Percentiles rank a stretch among this genome's conserved stretches.
Evolutionary conservation across 2,797 vertebrate species (phyloP).

Genomic region (Tenualosa ilisha): DNA sequence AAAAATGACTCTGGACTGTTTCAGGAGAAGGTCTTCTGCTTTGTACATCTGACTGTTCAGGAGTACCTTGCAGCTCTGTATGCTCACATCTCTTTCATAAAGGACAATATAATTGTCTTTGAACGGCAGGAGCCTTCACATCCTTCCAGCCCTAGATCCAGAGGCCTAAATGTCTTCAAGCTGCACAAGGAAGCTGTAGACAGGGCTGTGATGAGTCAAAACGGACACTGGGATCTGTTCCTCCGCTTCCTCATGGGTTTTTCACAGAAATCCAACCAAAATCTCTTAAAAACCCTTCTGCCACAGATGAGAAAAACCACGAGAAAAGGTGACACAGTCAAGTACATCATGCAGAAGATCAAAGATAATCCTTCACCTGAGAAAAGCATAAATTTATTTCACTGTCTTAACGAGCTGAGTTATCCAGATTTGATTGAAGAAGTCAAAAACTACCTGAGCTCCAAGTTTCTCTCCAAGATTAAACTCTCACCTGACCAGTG

Average conservation of each 20-base stretch:
- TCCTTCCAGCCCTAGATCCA: no score
- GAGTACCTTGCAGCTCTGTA: slow-evolving; percentile 45
- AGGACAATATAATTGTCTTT: no score
- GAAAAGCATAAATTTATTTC: slow-evolving; percentile 18
- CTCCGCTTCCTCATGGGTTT: neutral
- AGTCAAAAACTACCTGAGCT: slow-evolving; percentile 16
- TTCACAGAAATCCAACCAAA: slow-evolving; percentile 24
- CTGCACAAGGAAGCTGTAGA: slow-evolving; percentile 33
- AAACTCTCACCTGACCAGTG: neutral
- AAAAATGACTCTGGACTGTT: slow-evolving; percentile 31
- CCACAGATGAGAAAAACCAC: neutral
- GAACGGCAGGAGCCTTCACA: no score
- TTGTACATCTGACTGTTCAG: slow-evolving; percentile 43
- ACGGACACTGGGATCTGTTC: neutral
- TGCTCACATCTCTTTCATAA: neutral
- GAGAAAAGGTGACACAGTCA: neutral
- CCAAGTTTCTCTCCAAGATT: fast-evolving
- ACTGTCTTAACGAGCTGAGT: slow-evolving; percentile 39
- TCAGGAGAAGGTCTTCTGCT: slow-evolving; percentile 34
- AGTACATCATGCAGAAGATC: slow-evolving; percentile 1
- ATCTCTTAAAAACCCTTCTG: neutral
- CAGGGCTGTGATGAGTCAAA: neutral
- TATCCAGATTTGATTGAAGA: slow-evolving; percentile 32
- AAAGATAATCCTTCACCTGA: neutral
- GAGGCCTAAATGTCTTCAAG: no score